Evolutionary conservation across 2,797 vertebrate genomes (phyloP).

Genomic region (Cichlasoma orientale): DNA sequence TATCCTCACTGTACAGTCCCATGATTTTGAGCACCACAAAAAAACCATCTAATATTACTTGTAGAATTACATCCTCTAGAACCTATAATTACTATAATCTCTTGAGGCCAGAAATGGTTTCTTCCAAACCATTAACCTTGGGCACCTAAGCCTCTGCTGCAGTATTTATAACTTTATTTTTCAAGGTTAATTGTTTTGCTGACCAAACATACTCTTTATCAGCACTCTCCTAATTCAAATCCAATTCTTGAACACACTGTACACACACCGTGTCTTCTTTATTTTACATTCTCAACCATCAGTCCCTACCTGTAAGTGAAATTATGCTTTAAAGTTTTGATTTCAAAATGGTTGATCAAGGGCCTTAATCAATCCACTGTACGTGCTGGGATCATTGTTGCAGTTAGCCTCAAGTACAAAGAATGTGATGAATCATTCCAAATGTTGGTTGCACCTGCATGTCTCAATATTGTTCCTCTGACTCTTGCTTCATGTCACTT

Average conservation of each 20-base stretch:
- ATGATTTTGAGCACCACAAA: slow-evolving; percentile 32
- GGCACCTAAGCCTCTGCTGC: slow-evolving; percentile 12
- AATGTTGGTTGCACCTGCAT: slow-evolving; percentile 34
- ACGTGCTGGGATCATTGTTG: background rate
- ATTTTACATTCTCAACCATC: background rate
- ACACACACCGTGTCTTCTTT: background rate
- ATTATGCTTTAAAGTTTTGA: background rate
- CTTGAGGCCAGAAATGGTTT: slow-evolving; percentile 46
- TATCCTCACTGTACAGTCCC: slow-evolving; percentile 27
- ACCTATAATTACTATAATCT: slow-evolving; percentile 64
- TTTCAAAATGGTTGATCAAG: slow-evolving; percentile 35
- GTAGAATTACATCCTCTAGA: slow-evolving; percentile 43
- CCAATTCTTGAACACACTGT: slow-evolving; percentile 7
- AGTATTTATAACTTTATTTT: slow-evolving; percentile 58
- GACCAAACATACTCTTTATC: slow-evolving; percentile 54
- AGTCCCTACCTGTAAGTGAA: background rate
- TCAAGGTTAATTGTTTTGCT: slow-evolving; percentile 70
- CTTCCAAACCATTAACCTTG: slow-evolving; percentile 64
- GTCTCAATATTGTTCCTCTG: slow-evolving; percentile 55
- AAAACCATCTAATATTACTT: slow-evolving; percentile 43
- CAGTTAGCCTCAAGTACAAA: slow-evolving; percentile 6
- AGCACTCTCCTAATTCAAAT: slow-evolving; percentile 9
- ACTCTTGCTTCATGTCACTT: slow-evolving; percentile 47
- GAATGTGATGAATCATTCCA: slow-evolving; percentile 42
- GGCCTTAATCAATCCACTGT: slow-evolving; percentile 36